Conservation (phyloP, 2,113 vertebrate species). For the Myanophis thanlyinensis region DNA sequence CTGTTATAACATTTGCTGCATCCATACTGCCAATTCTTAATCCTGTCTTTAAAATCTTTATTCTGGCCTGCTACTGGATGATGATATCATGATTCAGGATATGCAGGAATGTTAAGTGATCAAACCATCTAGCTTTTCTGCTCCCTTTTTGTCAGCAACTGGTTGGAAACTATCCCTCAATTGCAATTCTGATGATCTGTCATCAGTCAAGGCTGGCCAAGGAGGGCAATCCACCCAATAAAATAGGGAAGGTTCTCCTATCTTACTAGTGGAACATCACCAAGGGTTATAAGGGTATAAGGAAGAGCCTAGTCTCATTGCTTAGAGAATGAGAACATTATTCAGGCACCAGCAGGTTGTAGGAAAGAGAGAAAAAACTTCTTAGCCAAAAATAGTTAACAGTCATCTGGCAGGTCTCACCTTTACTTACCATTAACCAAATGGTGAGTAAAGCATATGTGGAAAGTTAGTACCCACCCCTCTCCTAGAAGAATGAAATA, state of each 20-base stretch:
- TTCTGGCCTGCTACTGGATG: neutral
- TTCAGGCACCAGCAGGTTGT: neutral
- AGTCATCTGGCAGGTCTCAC: neutral
- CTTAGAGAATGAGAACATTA: neutral
- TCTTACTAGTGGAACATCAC: neutral
- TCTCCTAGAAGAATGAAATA: too few relatives aligned
- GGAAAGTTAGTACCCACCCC: too few relatives aligned
- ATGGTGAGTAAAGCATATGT: neutral
- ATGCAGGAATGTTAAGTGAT: neutral
- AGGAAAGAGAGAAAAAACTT: neutral
- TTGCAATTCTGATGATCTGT: neutral
- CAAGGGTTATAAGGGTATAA: neutral
- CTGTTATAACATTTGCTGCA: neutral
- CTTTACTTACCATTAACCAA: neutral
- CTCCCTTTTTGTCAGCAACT: neutral
- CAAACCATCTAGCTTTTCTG: neutral
- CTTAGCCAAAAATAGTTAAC: neutral
- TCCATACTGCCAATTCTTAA: neutral
- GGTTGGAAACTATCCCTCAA: neutral
- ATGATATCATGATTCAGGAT: neutral
- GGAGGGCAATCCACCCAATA: neutral
- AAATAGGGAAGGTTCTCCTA: neutral
- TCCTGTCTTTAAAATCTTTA: neutral
- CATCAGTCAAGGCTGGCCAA: neutral
- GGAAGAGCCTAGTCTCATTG: neutral